Evolutionary conservation across 1,140 invertebrate genomes (phyloP).

Genomic region (Sycophaga agraensis): DNA sequence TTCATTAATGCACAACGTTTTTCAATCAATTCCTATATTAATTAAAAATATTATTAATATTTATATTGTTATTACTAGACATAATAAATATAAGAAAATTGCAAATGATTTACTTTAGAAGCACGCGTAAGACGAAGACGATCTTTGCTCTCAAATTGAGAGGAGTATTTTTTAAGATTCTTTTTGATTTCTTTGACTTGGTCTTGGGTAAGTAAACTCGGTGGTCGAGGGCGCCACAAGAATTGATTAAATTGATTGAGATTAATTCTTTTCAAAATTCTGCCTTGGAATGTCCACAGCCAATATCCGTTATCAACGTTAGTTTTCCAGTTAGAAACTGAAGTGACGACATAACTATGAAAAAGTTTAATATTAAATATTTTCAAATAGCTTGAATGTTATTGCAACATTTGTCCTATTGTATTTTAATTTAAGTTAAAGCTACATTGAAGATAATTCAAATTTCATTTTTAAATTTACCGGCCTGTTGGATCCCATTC

Average conservation of each 20-base stretch:
- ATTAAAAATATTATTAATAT: not conserved
- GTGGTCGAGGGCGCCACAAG: constrained; percentile 92
- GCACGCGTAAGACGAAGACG: constrained; percentile 88
- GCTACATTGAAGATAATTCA: too few species aligned
- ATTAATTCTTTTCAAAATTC: constrained; percentile 78
- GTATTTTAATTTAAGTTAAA: too few species aligned
- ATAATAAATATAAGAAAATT: constrained; percentile 21
- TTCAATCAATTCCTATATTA: constrained; percentile 83
- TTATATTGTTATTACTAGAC: not conserved
- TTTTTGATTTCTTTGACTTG: constrained; percentile 95
- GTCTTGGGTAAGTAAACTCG: constrained; percentile 76
- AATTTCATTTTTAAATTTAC: constrained; percentile 29
- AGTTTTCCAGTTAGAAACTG: constrained; percentile 92
- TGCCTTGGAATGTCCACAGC: constrained; percentile 97
- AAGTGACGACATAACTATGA: constrained; percentile 84
- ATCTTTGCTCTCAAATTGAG: constrained; percentile 95
- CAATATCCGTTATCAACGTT: constrained; percentile 97
- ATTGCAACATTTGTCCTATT: too few species aligned
- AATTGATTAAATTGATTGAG: constrained; percentile 93
- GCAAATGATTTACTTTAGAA: constrained; percentile 71
- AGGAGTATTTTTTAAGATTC: constrained; percentile 96
- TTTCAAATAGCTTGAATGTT: too few species aligned
- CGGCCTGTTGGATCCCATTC: constrained; percentile 99
- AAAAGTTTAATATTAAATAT: too few species aligned
- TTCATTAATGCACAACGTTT: constrained; percentile 88